phyloP scores from a whole-genome alignment of 2,888 invertebrate genomes.

The Phrixothrix hirtus region DNA sequence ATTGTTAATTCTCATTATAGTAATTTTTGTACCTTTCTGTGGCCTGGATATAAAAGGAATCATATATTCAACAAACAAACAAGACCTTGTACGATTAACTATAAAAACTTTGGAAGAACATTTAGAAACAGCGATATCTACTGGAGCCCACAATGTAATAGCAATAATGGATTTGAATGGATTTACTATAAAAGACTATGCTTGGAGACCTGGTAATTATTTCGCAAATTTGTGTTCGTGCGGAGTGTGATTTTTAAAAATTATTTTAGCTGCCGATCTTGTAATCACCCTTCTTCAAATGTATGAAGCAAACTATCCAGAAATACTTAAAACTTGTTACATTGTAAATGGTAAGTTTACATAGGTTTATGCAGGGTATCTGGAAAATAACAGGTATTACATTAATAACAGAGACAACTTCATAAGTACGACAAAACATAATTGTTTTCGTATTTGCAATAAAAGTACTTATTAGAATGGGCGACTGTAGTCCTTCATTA shows the following conservation, averaged over 20 bases:
- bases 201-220: slow-evolving; percentile 78
- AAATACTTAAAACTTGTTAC: slow-evolving; percentile 83
- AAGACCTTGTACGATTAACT: slow-evolving; percentile 74
- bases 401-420: too few species aligned
- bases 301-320: slow-evolving; percentile 92
- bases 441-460: too few species aligned
- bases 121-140: slow-evolving; percentile 63
- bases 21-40: slow-evolving; percentile 79
- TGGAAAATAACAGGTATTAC: too few species aligned
- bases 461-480: too few species aligned
- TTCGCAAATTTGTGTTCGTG: background rate
- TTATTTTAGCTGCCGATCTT: slow-evolving; percentile 73
- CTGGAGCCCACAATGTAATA: slow-evolving; percentile 67
- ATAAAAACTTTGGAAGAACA: slow-evolving; percentile 69
- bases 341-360: slow-evolving; percentile 79
- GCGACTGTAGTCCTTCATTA: too few species aligned
- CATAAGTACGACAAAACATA: too few species aligned
- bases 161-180: slow-evolving; percentile 79
- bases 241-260: too few species aligned
- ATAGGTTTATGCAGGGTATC: too few species aligned
- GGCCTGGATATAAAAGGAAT: slow-evolving; percentile 82
- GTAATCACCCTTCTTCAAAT: slow-evolving; percentile 80
- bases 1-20: slow-evolving; percentile 54
- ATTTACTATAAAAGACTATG: slow-evolving; percentile 76
- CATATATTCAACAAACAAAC: slow-evolving; percentile 71